Conservation (phyloP, 2,888 invertebrate species). For the Galeruca laticollis region DNA sequence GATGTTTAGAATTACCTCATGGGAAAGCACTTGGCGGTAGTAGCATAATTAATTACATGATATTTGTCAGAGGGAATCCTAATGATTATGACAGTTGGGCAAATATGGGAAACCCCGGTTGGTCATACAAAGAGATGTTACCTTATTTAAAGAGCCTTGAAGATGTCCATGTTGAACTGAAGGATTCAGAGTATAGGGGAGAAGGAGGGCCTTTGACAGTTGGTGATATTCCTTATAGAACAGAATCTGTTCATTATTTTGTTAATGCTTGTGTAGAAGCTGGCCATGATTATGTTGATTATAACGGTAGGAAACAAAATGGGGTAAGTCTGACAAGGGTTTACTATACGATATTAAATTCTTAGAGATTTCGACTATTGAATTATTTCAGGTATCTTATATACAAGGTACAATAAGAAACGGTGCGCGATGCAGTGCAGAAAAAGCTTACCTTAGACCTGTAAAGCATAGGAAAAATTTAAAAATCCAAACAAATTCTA, state of each 20-base stretch:
- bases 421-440: constrained; percentile 76
- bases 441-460: constrained; percentile 74
- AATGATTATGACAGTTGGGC: constrained; percentile 80
- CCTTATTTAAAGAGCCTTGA: constrained; percentile 65
- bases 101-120: constrained; percentile 69
- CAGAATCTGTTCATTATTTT: constrained; percentile 69
- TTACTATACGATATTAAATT: no score
- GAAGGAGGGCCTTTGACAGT: constrained; percentile 63
- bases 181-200: constrained; percentile 61
- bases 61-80: constrained; percentile 72
- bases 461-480: constrained; percentile 74
- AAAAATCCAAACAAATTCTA: constrained; percentile 72
- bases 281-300: constrained; percentile 78
- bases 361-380: no score
- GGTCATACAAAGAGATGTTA: constrained; percentile 68
- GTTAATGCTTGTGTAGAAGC: constrained; percentile 74
- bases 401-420: constrained; percentile 73
- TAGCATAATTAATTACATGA: constrained; percentile 90
- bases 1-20: constrained; percentile 20
- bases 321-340: constrained; percentile 66
- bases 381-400: constrained; percentile 61
- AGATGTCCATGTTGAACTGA: constrained; percentile 56
- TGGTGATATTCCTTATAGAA: constrained; percentile 62
- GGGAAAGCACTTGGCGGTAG: constrained; percentile 71
- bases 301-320: constrained; percentile 74